Conservation (phyloP, 30 jellyfish, hydroid and myxozoan genomes). For the Aurelia coerulea region DNA sequence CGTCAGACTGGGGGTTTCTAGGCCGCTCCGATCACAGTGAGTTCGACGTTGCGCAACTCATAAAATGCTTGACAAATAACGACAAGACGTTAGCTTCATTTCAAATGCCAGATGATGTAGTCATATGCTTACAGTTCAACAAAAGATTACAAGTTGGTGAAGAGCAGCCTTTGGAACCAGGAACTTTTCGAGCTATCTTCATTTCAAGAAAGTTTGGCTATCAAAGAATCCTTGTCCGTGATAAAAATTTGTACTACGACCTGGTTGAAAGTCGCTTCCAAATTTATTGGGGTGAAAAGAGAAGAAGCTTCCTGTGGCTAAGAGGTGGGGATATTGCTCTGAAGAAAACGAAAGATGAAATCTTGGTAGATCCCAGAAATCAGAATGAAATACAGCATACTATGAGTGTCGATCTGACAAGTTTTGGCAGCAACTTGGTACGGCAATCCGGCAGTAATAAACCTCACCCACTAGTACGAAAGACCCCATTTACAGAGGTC, state of each 20-base stretch:
- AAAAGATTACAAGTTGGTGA: constrained; percentile 1
- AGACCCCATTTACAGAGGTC: constrained; percentile 13
- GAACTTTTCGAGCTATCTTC: neutral
- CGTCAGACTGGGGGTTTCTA: constrained; percentile 16
- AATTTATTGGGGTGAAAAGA: constrained; percentile 12
- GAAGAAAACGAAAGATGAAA: neutral
- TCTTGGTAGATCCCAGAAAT: neutral
- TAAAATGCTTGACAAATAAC: neutral
- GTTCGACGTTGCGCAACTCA: neutral
- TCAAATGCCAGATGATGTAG: constrained; percentile 44
- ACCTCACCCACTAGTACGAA: constrained; percentile 28
- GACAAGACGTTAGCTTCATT: neutral
- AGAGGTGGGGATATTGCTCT: neutral
- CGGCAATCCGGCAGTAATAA: neutral
- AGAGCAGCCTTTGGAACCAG: neutral
- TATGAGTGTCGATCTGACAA: constrained; percentile 25
- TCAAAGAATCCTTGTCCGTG: neutral
- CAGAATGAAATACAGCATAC: constrained; percentile 8
- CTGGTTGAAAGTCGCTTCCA: constrained; percentile 21
- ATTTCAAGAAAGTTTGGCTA: constrained; percentile 25
- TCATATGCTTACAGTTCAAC: neutral
- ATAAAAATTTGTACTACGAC: constrained; percentile 10
- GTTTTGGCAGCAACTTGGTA: constrained; percentile 10
- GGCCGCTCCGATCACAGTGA: neutral
- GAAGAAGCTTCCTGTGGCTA: constrained; percentile 25